Evolutionary conservation across 1,140 invertebrate species (phyloP).

Genomic region (Ericerus pela): DNA sequence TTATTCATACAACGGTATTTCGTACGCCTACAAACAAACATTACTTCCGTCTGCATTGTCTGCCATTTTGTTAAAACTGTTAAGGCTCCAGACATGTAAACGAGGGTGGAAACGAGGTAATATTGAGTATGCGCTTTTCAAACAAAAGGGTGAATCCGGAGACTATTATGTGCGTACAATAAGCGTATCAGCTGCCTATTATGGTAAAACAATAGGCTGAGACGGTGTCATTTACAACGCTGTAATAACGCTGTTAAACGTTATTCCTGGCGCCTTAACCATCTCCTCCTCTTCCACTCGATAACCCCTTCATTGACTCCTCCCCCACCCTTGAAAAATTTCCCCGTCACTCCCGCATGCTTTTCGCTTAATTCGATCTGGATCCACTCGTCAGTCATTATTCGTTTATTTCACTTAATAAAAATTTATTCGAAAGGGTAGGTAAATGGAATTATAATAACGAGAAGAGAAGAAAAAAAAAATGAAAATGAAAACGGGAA

Average conservation of each 20-base stretch:
- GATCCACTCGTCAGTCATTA: too few species aligned
- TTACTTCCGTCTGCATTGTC: background rate
- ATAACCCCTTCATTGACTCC: too few species aligned
- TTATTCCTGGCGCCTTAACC: background rate
- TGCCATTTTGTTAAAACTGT: background rate
- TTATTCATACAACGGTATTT: too few species aligned
- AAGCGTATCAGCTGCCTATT: conserved; percentile 3
- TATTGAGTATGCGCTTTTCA: conserved; percentile 1
- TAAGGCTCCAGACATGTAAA: background rate
- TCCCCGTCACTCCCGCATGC: too few species aligned
- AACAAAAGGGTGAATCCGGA: conserved; percentile 2
- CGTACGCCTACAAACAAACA: too few species aligned
- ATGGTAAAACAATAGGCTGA: conserved; percentile 2
- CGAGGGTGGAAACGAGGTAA: background rate
- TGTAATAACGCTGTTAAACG: background rate
- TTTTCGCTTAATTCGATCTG: too few species aligned
- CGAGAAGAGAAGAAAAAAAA: too few species aligned
- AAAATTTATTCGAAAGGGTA: too few species aligned
- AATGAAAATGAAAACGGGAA: too few species aligned
- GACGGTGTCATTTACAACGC: conserved; percentile 1
- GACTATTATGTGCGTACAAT: background rate
- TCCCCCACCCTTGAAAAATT: too few species aligned
- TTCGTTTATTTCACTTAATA: too few species aligned
- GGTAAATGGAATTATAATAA: too few species aligned
- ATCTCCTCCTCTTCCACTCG: background rate